Evolutionary conservation across 2,113 vertebrate genomes (phyloP).

Genomic region (Arizona elegans): DNA sequence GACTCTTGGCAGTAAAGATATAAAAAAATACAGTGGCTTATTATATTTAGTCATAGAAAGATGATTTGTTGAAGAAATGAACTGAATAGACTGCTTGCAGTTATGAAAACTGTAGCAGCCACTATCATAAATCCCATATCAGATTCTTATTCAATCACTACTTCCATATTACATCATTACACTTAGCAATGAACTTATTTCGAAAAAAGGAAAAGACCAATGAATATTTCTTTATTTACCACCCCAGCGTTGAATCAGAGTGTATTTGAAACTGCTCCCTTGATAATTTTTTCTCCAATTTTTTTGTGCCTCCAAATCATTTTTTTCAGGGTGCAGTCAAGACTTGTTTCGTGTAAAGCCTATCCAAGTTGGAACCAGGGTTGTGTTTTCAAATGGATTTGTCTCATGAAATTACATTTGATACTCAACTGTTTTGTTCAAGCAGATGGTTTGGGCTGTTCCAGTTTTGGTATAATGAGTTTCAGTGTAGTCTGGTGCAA

Average conservation of each 20-base stretch:
- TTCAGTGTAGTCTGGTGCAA: slow-evolving; percentile 86
- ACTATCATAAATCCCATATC: background rate
- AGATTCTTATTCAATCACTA: background rate
- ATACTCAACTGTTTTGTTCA: slow-evolving; percentile 75
- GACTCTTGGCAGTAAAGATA: background rate
- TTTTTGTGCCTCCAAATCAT: background rate
- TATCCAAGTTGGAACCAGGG: background rate
- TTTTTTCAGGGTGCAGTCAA: background rate
- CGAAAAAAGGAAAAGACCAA: too few relatives aligned
- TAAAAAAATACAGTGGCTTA: background rate
- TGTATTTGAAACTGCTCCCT: background rate
- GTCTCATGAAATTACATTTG: background rate
- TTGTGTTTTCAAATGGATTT: background rate
- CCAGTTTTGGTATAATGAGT: slow-evolving; percentile 81
- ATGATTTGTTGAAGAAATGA: background rate
- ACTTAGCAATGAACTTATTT: background rate
- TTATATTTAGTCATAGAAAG: background rate
- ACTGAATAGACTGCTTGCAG: background rate
- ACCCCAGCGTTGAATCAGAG: background rate
- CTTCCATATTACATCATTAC: background rate
- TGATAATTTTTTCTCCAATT: background rate
- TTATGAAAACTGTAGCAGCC: background rate
- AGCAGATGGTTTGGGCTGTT: slow-evolving; percentile 65
- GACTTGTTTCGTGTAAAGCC: background rate
- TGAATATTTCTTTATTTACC: background rate